Evolutionary conservation across 2,888 invertebrate species (phyloP).

Genomic region (Ophioninae sp.): DNA sequence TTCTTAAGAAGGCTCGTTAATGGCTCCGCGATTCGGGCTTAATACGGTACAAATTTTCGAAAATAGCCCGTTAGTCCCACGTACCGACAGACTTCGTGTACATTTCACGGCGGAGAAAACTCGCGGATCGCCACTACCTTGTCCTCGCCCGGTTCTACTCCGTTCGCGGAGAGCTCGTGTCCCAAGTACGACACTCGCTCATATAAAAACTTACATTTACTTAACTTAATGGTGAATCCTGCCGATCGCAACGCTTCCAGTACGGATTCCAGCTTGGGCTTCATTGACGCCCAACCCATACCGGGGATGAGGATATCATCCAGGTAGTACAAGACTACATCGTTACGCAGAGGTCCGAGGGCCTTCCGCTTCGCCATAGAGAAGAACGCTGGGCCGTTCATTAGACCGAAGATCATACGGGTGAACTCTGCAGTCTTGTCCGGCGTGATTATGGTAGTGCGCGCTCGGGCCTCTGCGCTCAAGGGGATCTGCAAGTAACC

Average conservation of each 20-base stretch:
- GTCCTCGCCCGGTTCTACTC: background rate
- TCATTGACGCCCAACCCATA: too few species aligned
- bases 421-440: constrained; percentile 6
- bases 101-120: background rate
- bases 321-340: too few species aligned
- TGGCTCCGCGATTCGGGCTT: too few species aligned
- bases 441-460: background rate
- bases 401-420: background rate
- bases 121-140: background rate
- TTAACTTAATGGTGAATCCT: background rate
- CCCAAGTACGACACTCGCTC: background rate
- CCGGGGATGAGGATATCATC: too few species aligned
- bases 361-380: background rate
- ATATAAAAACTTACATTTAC: background rate
- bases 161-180: background rate
- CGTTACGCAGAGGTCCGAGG: background rate
- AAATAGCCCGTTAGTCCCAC: background rate
- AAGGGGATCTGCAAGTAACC: too few species aligned
- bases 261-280: background rate
- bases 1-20: too few species aligned
- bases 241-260: background rate
- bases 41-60: background rate
- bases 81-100: background rate
- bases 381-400: constrained; percentile 5
- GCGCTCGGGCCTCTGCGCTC: too few species aligned